Conservation (phyloP, 2,113 vertebrate species). For the Dasyurus viverrinus region DNA sequence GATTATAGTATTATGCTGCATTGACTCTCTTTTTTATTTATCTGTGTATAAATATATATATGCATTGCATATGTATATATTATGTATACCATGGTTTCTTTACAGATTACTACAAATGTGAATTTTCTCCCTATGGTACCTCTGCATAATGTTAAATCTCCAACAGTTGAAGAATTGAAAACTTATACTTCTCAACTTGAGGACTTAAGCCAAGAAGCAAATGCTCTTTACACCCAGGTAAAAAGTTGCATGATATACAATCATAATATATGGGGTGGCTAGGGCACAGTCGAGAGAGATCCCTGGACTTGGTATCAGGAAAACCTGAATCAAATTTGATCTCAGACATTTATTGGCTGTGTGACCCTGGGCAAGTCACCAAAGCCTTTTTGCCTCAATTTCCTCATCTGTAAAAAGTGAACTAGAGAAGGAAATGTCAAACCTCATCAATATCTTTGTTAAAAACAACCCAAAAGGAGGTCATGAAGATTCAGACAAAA, state of each 20-base stretch:
- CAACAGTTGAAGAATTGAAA: conserved; percentile 87
- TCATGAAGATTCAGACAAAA: background rate
- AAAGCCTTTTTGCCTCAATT: background rate
- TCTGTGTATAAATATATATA: background rate
- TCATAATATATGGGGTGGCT: background rate
- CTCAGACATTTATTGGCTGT: background rate
- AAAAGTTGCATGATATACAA: background rate
- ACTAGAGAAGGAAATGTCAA: background rate
- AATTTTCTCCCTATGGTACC: conserved; percentile 83
- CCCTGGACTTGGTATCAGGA: background rate
- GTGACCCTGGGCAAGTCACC: background rate
- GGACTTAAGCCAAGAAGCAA: conserved; percentile 84
- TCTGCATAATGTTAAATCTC: conserved; percentile 76
- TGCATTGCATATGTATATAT: background rate
- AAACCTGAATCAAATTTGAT: background rate
- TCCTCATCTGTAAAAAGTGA: background rate
- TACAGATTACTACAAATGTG: conserved; percentile 74
- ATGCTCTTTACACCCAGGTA: conserved; percentile 82
- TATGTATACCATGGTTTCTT: background rate
- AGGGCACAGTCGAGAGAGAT: background rate
- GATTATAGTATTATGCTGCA: background rate
- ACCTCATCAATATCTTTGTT: too few relatives aligned
- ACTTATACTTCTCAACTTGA: conserved; percentile 83
- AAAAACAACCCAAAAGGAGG: background rate
- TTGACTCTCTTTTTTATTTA: background rate